Conservation (phyloP, 2,113 vertebrate genomes). For the Taxidea taxus region DNA sequence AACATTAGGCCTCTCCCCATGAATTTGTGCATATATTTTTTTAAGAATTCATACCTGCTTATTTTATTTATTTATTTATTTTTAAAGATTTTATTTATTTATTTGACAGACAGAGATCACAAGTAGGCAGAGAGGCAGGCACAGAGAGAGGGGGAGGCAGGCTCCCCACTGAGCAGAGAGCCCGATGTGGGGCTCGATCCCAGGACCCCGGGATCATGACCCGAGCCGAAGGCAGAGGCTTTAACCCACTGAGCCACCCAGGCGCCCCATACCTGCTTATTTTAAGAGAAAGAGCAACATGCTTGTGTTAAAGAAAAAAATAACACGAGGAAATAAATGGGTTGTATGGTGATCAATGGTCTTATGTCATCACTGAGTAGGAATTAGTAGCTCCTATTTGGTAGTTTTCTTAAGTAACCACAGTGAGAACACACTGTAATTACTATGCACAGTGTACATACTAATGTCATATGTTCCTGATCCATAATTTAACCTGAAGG, state of each 20-base stretch:
- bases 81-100: too few species aligned
- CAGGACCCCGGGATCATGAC: too few species aligned
- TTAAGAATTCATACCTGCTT: conserved; percentile 42
- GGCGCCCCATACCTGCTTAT: too few species aligned
- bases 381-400: neutral
- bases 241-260: too few species aligned
- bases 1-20: neutral
- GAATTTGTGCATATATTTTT: neutral
- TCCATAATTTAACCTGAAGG: neutral
- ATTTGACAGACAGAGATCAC: too few species aligned
- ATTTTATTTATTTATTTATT: conserved; percentile 48
- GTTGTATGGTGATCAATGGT: neutral
- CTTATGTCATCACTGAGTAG: neutral
- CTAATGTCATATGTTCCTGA: neutral
- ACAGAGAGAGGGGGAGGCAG: too few species aligned
- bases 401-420: neutral
- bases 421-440: accelerated
- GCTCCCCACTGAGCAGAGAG: too few species aligned
- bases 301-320: conserved; percentile 28
- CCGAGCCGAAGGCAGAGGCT: too few species aligned
- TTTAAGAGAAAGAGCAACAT: neutral
- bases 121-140: too few species aligned
- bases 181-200: too few species aligned
- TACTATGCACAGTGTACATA: accelerated
- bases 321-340: neutral